These are phyloP conservation scores for Philonicus albiceps DNA, from an alignment of 2,888 invertebrate species.

Conservation along the genomic window DNA sequence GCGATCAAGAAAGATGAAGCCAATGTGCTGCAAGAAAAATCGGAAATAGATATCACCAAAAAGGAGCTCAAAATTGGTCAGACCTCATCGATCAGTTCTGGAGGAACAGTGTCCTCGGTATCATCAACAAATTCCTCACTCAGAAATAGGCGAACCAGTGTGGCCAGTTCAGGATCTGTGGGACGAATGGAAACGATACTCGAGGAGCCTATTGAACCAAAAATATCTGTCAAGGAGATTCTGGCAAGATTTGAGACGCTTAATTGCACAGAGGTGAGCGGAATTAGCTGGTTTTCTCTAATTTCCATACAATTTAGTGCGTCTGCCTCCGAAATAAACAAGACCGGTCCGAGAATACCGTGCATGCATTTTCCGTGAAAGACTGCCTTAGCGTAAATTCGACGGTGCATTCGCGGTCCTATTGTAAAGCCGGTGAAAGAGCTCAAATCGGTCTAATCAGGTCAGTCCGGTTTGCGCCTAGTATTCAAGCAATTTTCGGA, in stretches of 20 bases:
- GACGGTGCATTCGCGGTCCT: background rate
- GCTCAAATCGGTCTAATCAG: background rate
- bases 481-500: background rate
- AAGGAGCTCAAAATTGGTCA: slow-evolving; percentile 49
- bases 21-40: background rate
- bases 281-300: background rate
- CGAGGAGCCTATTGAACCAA: slow-evolving; percentile 79
- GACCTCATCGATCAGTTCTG: slow-evolving; percentile 25
- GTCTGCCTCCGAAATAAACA: background rate
- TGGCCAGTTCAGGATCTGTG: slow-evolving; percentile 66
- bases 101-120: slow-evolving; percentile 5
- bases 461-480: background rate
- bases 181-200: slow-evolving; percentile 83
- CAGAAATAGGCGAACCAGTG: slow-evolving; percentile 58
- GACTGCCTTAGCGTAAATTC: background rate
- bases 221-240: slow-evolving; percentile 84
- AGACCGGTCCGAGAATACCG: background rate
- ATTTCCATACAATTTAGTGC: background rate
- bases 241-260: slow-evolving; percentile 81
- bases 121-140: slow-evolving; percentile 29
- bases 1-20: background rate
- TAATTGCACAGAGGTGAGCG: slow-evolving; percentile 61
- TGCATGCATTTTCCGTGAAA: background rate
- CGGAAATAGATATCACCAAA: background rate
- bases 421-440: background rate